Evolutionary conservation across 2,888 invertebrate genomes (phyloP).

Genomic region (Tetheella fluctuosa): DNA sequence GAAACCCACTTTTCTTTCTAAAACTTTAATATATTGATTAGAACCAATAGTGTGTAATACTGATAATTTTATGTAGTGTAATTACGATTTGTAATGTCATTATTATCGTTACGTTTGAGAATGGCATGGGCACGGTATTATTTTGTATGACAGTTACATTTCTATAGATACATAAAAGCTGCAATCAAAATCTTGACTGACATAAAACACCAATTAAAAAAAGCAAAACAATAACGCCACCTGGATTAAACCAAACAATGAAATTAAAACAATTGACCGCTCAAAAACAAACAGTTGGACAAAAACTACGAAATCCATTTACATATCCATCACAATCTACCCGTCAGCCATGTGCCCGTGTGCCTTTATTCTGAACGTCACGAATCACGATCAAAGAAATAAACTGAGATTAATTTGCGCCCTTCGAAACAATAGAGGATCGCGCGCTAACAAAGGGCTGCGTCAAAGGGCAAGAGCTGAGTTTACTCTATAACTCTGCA

Average conservation of each 20-base stretch:
- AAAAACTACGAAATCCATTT: slow-evolving; percentile 55
- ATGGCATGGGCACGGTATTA: no score
- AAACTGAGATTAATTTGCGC: slow-evolving; percentile 81
- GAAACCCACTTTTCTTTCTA: no score
- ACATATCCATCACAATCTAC: slow-evolving; percentile 67
- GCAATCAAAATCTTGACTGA: background rate
- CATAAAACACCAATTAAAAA: background rate
- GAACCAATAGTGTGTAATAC: no score
- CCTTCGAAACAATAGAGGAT: slow-evolving; percentile 70
- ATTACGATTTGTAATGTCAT: no score
- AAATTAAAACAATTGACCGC: slow-evolving; percentile 22
- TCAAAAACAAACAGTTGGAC: slow-evolving; percentile 24
- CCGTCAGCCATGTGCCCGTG: slow-evolving; percentile 55
- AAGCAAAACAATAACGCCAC: slow-evolving; percentile 3
- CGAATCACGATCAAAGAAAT: slow-evolving; percentile 73
- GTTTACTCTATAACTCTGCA: slow-evolving; percentile 81
- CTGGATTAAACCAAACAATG: slow-evolving; percentile 8
- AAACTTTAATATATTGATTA: no score
- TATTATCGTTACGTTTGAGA: no score
- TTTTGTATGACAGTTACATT: background rate
- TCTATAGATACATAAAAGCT: background rate
- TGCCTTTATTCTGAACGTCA: slow-evolving; percentile 65
- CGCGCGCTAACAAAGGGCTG: slow-evolving; percentile 65
- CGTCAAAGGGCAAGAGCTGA: slow-evolving; percentile 61
- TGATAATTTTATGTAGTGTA: no score